Base-by-base conservation (phyloP, 1,140 invertebrate species). In the Papilio xuthus region DNA sequence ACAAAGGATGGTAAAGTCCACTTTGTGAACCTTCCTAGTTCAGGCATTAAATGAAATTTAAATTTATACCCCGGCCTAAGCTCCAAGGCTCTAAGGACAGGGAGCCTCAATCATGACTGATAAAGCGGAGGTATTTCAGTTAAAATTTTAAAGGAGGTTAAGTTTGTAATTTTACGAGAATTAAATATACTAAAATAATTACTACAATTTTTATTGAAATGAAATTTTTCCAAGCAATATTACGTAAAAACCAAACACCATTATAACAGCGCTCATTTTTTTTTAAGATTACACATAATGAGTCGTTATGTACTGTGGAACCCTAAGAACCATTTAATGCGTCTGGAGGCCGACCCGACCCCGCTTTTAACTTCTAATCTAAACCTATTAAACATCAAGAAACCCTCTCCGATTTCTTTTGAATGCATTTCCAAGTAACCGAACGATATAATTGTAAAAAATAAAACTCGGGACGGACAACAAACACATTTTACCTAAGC, bases 381-480 rank as follows among this genome's bases (percentile, higher is more conserved):
- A 89, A 92, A 86, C 91, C 90, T 92, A 93, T 93, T 93, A 93
- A 92, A 90, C 84, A 88, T 89, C 87, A 88, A 88, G 88, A 86
- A 88, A 82, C 90, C 89, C 86, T 91, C 88, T 87, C 86, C 82
- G 88, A 90, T 91, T 89, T 87, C 90, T 89, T 79, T 83, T 90
- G 90, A 92, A 92, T 93, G 91, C 90, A 89, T 94, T 94, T 94
- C 92, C 92, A 92, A 94, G 91, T 92, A 94, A 89, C 86, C 88
- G 87, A 86, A 80, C 89, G 89, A 91, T 92, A 92, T 92, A 92
- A 93, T 92, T 93, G 89, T 93, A 92, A 91, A 93, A 93, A 93
- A 93, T 89, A 93, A 93, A 93, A 92, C 86, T 84, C 89, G 82
- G 83, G 84, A 88, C 85, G 86, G 88, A 91, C 88, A 91, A 92